Percentiles rank a stretch among this genome's conserved stretches.
Conservation (phyloP, 2,888 invertebrate species). For the Hedychridium roseum region DNA sequence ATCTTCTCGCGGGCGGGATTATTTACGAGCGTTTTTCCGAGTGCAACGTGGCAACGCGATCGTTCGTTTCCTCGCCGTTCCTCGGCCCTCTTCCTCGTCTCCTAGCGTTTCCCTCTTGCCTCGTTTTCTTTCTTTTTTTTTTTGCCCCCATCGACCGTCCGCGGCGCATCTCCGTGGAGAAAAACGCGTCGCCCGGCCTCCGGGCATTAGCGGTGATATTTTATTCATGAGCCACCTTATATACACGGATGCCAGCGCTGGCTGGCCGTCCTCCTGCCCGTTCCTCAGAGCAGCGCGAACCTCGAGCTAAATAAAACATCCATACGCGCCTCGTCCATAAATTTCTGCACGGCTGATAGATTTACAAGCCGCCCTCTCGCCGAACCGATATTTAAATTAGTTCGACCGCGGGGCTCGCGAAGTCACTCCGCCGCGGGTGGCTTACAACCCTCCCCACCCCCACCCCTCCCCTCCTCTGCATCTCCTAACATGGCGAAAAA, state of each 20-base stretch:
- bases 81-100: constrained; percentile 18
- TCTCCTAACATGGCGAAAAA: too few species aligned
- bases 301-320: constrained; percentile 62
- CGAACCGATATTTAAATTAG: constrained; percentile 64
- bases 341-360: constrained; percentile 61
- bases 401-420: constrained; percentile 50
- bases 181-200: constrained; percentile 59
- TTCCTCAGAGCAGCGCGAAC: constrained; percentile 46
- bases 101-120: constrained; percentile 7
- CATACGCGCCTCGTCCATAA: constrained; percentile 59
- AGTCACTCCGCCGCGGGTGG: constrained; percentile 46
- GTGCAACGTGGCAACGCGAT: constrained; percentile 46
- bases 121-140: constrained; percentile 11
- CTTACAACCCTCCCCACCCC: constrained; percentile 24
- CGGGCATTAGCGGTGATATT: constrained; percentile 62
- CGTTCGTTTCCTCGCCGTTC: constrained; percentile 43
- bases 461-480: not conserved
- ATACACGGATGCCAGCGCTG: constrained; percentile 42
- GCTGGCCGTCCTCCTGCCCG: too few species aligned
- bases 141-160: constrained; percentile 22
- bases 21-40: constrained; percentile 54
- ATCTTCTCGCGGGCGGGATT: constrained; percentile 29
- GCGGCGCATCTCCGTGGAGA: constrained; percentile 49
- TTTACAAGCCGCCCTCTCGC: constrained; percentile 61
- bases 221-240: constrained; percentile 63